Percentiles rank a stretch among this genome's conserved stretches.
These are phyloP conservation scores for Clytia hemisphaerica DNA, from an alignment of 30 jellyfish, hydroid and myxozoan species.

Conservation along the genomic window DNA sequence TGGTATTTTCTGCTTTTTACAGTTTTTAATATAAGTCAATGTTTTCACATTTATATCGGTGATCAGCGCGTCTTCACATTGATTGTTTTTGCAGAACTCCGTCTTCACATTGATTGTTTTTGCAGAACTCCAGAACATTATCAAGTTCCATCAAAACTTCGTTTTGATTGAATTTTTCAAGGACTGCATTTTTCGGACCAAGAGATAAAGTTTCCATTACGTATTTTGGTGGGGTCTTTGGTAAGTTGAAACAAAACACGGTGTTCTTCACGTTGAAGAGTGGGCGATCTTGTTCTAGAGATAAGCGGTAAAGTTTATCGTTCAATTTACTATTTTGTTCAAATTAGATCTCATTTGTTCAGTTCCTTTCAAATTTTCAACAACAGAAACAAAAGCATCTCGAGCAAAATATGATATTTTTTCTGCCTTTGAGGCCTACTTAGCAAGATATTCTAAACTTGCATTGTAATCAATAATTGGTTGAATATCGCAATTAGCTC, in stretches of 20 bases:
- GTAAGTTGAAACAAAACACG: conserved; percentile 11
- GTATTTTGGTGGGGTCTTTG: conserved; percentile 19
- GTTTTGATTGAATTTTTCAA: conserved; percentile 15
- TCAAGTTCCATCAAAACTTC: conserved; percentile 10
- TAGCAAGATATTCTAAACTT: too few species aligned
- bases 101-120: conserved; percentile 14
- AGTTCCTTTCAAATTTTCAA: too few species aligned
- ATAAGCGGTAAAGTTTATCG: conserved; percentile 19
- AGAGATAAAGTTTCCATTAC: conserved; percentile 21
- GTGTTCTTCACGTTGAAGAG: conserved; percentile 26
- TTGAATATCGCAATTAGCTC: too few species aligned
- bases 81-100: too few species aligned
- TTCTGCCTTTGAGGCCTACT: too few species aligned
- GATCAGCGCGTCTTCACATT: too few species aligned
- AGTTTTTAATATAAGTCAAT: conserved; percentile 13
- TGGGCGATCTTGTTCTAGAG: conserved; percentile 28
- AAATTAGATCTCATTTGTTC: too few species aligned
- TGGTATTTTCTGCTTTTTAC: conserved; percentile 23
- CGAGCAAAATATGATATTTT: too few species aligned
- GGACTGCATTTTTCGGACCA: conserved; percentile 21
- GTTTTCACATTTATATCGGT: conserved; percentile 22
- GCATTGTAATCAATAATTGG: too few species aligned
- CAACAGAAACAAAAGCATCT: too few species aligned
- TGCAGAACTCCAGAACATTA: conserved; percentile 16
- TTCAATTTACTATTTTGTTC: conserved; percentile 11